These are phyloP conservation scores for Cuculus canorus DNA, from an alignment of 2,797 vertebrate genomes.

Conservation along the genomic window DNA sequence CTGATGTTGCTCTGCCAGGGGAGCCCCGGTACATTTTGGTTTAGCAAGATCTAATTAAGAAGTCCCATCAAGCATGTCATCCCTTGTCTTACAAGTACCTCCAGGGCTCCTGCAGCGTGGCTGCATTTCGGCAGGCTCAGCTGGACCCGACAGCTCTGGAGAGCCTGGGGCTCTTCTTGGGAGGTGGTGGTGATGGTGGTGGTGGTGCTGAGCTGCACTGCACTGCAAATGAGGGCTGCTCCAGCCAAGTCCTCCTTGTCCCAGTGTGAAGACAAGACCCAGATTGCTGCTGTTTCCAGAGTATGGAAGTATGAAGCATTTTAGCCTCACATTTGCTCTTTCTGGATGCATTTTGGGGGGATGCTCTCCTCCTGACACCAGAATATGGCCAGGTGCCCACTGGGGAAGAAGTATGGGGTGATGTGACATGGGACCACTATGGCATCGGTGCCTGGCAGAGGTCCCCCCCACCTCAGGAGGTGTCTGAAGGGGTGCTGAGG, in stretches of 20 bases:
- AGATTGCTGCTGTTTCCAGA: not conserved
- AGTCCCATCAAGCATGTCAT: conserved; percentile 55
- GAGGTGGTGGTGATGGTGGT: too few species aligned
- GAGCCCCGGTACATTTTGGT: not conserved
- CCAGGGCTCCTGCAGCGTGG: not conserved
- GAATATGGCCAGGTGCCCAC: not conserved
- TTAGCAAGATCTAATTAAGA: conserved; percentile 45
- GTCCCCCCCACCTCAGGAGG: too few species aligned
- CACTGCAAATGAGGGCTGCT: not conserved
- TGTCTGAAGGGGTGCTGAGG: fast-evolving
- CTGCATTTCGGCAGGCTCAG: not conserved
- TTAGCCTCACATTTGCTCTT: not conserved
- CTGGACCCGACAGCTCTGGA: not conserved
- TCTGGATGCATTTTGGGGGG: fast-evolving
- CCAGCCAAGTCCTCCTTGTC: not conserved
- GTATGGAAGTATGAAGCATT: not conserved
- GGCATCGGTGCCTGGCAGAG: fast-evolving
- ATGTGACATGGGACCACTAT: not conserved
- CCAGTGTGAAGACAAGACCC: not conserved
- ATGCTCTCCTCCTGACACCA: not conserved
- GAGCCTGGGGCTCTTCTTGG: too few species aligned
- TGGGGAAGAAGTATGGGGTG: not conserved
- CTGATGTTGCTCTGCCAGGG: not conserved
- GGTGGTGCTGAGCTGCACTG: not conserved
- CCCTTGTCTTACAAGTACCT: conserved; percentile 37